phyloP scores from a whole-genome alignment of 2,113 vertebrate genomes.

The Caranx melampygus region DNA sequence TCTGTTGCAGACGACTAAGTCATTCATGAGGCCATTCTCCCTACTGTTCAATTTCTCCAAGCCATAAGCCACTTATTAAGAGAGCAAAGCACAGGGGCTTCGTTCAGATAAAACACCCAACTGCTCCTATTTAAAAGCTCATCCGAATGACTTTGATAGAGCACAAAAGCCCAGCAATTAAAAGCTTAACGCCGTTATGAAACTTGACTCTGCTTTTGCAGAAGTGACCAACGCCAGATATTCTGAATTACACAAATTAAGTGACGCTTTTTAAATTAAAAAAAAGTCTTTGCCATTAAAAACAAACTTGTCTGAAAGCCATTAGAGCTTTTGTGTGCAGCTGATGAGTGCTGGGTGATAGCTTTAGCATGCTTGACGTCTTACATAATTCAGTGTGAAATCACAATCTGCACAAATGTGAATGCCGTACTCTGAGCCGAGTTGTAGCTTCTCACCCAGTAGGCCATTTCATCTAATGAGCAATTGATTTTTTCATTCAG shows the following conservation, averaged over 20 bases:
- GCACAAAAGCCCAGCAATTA: constrained; percentile 51
- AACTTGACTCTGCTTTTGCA: constrained; percentile 20
- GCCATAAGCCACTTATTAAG: constrained; percentile 63
- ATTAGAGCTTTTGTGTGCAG: constrained; percentile 35
- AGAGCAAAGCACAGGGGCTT: constrained; percentile 47
- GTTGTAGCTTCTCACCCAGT: neutral
- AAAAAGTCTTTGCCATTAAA: constrained; percentile 6
- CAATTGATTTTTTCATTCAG: constrained; percentile 2
- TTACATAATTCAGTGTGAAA: constrained; percentile 25
- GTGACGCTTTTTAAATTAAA: constrained; percentile 14
- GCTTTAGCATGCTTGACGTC: constrained; percentile 3
- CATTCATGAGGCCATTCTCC: constrained; percentile 71
- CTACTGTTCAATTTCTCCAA: constrained; percentile 62
- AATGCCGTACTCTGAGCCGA: constrained; percentile 2
- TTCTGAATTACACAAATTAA: constrained; percentile 51
- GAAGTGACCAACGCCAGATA: constrained; percentile 19
- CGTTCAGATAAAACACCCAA: constrained; percentile 59
- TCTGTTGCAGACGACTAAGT: constrained; percentile 76
- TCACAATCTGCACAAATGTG: neutral
- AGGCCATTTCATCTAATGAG: neutral
- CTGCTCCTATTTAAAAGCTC: constrained; percentile 64
- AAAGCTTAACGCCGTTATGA: constrained; percentile 31
- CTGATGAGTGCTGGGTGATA: neutral
- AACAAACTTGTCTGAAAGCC: constrained; percentile 10
- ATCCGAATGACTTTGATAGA: constrained; percentile 55